Percentiles rank a stretch among this genome's conserved stretches.
Evolutionary conservation across 1,140 invertebrate species (phyloP).

Genomic region (Saccostrea echinata): DNA sequence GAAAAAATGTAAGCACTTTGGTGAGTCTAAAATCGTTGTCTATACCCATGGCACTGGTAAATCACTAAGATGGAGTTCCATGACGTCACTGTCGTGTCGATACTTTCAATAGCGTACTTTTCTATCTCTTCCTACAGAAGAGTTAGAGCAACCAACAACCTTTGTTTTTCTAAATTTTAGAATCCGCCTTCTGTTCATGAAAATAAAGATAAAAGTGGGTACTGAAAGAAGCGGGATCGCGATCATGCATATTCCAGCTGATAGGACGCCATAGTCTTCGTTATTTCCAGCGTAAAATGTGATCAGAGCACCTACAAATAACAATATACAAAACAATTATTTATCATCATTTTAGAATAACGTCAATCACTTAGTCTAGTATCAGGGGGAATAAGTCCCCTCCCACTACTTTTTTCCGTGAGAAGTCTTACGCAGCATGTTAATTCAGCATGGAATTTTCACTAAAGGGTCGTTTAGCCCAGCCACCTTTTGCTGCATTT

Average conservation of each 20-base stretch:
- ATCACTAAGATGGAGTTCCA: neutral
- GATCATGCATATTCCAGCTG: constrained; percentile 57
- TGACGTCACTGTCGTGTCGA: neutral
- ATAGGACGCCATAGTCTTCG: constrained; percentile 55
- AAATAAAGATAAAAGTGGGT: constrained; percentile 53
- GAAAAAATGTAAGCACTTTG: neutral
- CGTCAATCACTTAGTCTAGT: no score
- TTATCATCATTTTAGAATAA: neutral
- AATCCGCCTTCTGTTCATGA: constrained; percentile 56
- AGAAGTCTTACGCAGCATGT: no score
- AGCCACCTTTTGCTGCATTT: no score
- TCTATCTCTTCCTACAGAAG: neutral
- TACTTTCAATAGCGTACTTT: constrained; percentile 37
- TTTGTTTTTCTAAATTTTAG: constrained; percentile 43
- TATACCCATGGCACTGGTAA: neutral
- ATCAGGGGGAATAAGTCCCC: no score
- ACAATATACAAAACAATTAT: neutral
- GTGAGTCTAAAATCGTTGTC: neutral
- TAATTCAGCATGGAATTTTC: no score
- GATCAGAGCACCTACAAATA: constrained; percentile 59
- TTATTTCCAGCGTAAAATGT: constrained; percentile 61
- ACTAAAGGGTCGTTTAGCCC: no score
- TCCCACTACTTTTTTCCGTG: no score
- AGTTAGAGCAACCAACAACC: neutral
- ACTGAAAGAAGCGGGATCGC: constrained; percentile 55